phyloP scores from a whole-genome alignment of 2,888 invertebrate genomes.

The Zygothrica quintamaculata region DNA sequence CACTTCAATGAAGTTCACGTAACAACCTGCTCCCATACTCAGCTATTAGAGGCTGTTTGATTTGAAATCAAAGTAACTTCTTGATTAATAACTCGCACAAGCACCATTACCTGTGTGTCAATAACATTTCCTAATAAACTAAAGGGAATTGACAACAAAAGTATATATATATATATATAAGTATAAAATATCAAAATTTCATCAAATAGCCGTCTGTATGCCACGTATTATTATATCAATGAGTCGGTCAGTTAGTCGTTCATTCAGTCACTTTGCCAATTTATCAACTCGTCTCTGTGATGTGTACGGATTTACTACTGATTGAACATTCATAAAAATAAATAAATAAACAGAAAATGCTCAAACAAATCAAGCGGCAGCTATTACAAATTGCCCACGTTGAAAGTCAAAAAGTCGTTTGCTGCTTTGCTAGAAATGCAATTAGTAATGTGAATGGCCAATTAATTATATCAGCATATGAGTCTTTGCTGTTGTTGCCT shows the following conservation, averaged over 20 bases:
- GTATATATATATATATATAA: too few species aligned
- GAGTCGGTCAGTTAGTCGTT: background rate
- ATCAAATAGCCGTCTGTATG: constrained; percentile 5
- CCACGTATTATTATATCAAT: constrained; percentile 12
- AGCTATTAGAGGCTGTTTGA: constrained; percentile 12
- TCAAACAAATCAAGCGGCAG: constrained; percentile 55
- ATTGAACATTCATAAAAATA: constrained; percentile 44
- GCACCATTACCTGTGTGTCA: constrained; percentile 23
- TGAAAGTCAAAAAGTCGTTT: constrained; percentile 19
- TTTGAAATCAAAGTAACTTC: constrained; percentile 12
- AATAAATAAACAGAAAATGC: constrained; percentile 54
- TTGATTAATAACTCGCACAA: constrained; percentile 14
- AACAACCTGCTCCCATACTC: background rate
- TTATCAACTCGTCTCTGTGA: constrained; percentile 16
- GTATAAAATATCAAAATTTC: constrained; percentile 1
- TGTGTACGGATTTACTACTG: constrained; percentile 42
- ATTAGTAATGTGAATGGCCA: constrained; percentile 68
- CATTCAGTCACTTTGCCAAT: constrained; percentile 5
- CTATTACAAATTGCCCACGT: constrained; percentile 29
- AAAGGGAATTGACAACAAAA: constrained; percentile 8
- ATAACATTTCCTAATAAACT: constrained; percentile 29
- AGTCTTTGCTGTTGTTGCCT: constrained; percentile 23
- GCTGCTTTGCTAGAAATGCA: constrained; percentile 49
- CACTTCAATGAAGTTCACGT: background rate
- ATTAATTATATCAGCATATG: constrained; percentile 50